A percentile compares a stretch with the other conserved stretches of the same genome.
These are phyloP conservation scores for Oxytorus armatus DNA, from an alignment of 2,888 invertebrate genomes.

Conservation along the genomic window DNA sequence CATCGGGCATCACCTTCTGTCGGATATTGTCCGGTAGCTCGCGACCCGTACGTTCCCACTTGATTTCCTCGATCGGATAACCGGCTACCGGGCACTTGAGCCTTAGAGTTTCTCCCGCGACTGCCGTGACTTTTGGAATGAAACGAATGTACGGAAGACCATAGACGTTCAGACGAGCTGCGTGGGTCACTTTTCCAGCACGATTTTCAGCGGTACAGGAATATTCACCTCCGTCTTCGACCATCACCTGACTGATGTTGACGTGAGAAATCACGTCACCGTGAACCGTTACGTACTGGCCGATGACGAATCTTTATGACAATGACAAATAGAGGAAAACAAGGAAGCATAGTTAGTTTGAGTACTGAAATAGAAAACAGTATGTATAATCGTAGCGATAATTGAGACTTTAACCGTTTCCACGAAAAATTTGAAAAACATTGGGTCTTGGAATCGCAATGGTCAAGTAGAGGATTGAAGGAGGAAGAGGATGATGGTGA, in stretches of 20 bases:
- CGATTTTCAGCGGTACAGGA: slow-evolving; percentile 91
- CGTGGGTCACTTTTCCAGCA: slow-evolving; percentile 90
- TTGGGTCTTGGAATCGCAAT: no score
- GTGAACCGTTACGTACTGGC: slow-evolving; percentile 91
- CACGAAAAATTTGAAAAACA: no score
- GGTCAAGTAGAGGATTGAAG: no score
- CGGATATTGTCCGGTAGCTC: slow-evolving; percentile 92
- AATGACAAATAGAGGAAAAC: not conserved
- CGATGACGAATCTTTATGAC: slow-evolving; percentile 89
- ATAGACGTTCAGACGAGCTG: slow-evolving; percentile 92
- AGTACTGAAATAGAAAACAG: no score
- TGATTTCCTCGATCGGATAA: slow-evolving; percentile 92
- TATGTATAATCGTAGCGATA: no score
- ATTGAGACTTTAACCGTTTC: no score
- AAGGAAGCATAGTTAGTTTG: no score
- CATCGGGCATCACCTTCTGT: slow-evolving; percentile 90
- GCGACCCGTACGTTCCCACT: slow-evolving; percentile 91
- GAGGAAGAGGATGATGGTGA: no score
- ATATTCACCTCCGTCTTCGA: slow-evolving; percentile 93
- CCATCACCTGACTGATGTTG: slow-evolving; percentile 92
- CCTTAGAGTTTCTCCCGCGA: slow-evolving; percentile 90
- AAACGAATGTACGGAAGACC: slow-evolving; percentile 92
- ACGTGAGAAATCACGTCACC: slow-evolving; percentile 94
- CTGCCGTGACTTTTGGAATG: slow-evolving; percentile 92
- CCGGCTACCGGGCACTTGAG: slow-evolving; percentile 93